A percentile compares a stretch with the other conserved stretches of the same genome.
Evolutionary conservation across 2,888 invertebrate species (phyloP).

Genomic region (Cantharis rustica): DNA sequence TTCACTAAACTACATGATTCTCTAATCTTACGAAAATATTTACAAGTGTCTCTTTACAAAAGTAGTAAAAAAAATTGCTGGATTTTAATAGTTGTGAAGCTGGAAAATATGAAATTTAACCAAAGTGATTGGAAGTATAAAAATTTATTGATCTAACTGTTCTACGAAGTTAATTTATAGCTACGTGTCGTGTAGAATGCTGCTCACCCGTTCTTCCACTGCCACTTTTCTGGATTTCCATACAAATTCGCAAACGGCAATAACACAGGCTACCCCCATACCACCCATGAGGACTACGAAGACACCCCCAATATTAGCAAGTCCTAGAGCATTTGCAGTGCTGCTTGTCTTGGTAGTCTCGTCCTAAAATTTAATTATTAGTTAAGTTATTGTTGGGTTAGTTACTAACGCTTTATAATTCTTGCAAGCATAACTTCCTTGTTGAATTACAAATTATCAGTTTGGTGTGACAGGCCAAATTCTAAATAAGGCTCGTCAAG

Average conservation of each 20-base stretch:
- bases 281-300: slow-evolving; percentile 96
- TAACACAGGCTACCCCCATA: slow-evolving; percentile 88
- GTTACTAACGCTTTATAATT: neutral
- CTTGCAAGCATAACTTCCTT: neutral
- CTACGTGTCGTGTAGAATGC: slow-evolving; percentile 47
- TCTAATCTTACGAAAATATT: neutral
- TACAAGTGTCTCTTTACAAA: neutral
- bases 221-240: slow-evolving; percentile 95
- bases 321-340: slow-evolving; percentile 85
- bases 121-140: neutral
- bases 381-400: neutral
- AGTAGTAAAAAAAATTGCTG: neutral
- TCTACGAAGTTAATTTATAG: slow-evolving; percentile 47
- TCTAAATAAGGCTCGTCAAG: neutral
- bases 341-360: slow-evolving; percentile 85
- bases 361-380: slow-evolving; percentile 61
- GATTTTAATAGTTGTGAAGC: neutral
- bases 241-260: slow-evolving; percentile 94
- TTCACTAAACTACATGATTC: neutral
- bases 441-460: neutral
- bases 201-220: slow-evolving; percentile 85
- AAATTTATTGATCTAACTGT: slow-evolving; percentile 14
- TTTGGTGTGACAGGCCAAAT: neutral
- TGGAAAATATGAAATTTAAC: neutral
- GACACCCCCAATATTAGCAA: slow-evolving; percentile 95